These are phyloP conservation scores for Manacus vitellinus DNA, from an alignment of 2,113 vertebrate species.

Conservation along the genomic window DNA sequence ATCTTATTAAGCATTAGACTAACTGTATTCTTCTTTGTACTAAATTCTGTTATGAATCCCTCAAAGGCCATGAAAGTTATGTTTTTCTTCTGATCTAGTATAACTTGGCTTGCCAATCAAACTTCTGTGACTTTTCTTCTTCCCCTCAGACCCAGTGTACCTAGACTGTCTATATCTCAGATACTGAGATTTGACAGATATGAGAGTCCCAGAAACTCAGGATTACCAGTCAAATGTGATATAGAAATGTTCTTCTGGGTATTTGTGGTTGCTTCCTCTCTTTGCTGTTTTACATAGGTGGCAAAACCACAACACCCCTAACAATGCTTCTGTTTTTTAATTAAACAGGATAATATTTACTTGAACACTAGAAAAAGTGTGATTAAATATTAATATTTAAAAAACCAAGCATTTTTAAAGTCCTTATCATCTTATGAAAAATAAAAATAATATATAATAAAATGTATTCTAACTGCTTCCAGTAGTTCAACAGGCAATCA, in stretches of 20 bases:
- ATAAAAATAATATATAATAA: background rate
- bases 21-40: background rate
- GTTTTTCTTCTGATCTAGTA: background rate
- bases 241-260: background rate
- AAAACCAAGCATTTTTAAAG: background rate
- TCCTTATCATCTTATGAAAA: background rate
- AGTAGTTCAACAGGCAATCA: background rate
- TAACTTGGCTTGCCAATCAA: background rate
- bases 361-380: background rate
- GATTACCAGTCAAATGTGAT: background rate
- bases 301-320: background rate
- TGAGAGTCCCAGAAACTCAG: background rate
- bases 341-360: background rate
- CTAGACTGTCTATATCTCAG: background rate
- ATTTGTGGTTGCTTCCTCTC: background rate
- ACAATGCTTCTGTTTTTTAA: background rate
- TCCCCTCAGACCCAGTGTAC: background rate
- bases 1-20: background rate
- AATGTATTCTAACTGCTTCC: background rate
- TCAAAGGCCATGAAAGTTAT: background rate
- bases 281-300: background rate
- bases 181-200: background rate
- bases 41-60: background rate
- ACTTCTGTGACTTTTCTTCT: background rate
- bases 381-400: background rate